phyloP scores from a whole-genome alignment of 2,113 vertebrate species.

The Lepisosteus oculatus region DNA sequence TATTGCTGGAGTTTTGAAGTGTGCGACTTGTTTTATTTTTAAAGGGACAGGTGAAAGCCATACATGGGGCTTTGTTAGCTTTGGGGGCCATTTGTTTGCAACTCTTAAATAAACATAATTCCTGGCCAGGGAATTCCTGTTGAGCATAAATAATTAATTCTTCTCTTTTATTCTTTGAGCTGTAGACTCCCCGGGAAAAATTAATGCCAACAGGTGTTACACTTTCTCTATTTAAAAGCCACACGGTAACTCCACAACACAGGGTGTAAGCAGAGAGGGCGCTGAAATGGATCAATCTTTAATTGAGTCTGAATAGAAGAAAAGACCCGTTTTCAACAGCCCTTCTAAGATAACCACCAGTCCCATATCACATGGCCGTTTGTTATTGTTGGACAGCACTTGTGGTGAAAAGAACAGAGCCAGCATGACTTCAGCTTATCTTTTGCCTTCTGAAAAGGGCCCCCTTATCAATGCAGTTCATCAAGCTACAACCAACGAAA shows the following conservation, averaged over 20 bases:
- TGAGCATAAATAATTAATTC: conserved; percentile 27
- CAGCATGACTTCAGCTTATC: conserved; percentile 1
- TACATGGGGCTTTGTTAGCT: neutral
- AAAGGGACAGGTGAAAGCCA: neutral
- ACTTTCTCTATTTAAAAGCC: conserved; percentile 19
- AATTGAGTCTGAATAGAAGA: conserved; percentile 7
- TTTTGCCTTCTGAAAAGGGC: neutral
- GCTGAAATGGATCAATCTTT: conserved; percentile 10
- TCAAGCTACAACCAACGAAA: conserved; percentile 10
- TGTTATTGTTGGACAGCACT: conserved; percentile 4
- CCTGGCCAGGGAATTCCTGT: conserved; percentile 20
- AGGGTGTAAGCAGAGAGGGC: conserved; percentile 1
- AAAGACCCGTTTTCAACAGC: neutral
- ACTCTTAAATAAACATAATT: conserved; percentile 26
- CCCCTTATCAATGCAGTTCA: conserved; percentile 8
- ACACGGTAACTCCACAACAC: neutral
- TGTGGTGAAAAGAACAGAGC: conserved; percentile 1
- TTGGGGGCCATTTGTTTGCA: conserved; percentile 8
- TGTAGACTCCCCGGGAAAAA: conserved; percentile 7
- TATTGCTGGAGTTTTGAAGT: too few relatives aligned
- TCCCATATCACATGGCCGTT: neutral
- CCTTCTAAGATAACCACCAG: neutral
- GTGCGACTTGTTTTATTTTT: too few relatives aligned
- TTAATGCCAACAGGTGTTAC: conserved; percentile 27
- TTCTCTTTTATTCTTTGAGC: conserved; percentile 24